Percentiles rank a stretch among this genome's conserved stretches.
These are phyloP conservation scores for Pantherophis guttatus DNA, from an alignment of 2,113 vertebrate species.

Conservation along the genomic window DNA sequence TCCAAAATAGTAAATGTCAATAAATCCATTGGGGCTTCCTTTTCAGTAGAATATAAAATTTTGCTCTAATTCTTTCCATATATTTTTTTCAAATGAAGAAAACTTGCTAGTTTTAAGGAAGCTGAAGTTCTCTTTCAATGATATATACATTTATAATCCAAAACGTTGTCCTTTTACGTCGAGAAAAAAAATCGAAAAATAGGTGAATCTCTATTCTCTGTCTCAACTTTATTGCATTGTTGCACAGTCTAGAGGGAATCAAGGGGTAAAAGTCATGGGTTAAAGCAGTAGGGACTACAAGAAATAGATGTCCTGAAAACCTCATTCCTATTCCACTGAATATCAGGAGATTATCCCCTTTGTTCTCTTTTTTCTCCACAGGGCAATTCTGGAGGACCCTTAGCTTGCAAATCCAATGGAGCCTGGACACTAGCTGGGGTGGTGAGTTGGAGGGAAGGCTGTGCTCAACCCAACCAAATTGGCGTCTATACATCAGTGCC, in stretches of 20 bases:
- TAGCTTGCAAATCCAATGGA: constrained; percentile 36
- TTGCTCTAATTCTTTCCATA: not conserved
- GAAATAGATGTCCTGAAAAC: not conserved
- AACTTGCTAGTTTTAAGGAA: not conserved
- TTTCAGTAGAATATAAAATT: not conserved
- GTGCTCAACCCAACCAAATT: not conserved
- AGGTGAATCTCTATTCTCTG: too few relatives aligned
- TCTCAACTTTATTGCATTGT: not conserved
- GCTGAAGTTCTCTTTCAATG: not conserved
- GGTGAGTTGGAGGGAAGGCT: constrained; percentile 50
- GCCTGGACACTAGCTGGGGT: constrained; percentile 56
- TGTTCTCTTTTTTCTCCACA: constrained; percentile 18
- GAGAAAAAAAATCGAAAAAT: too few relatives aligned
- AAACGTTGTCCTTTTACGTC: too few relatives aligned
- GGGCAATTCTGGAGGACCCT: constrained; percentile 60
- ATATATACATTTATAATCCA: not conserved
- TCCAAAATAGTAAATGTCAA: not conserved
- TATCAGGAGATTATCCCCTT: not conserved
- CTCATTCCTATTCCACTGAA: not conserved
- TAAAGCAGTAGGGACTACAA: not conserved
- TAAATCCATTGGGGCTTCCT: not conserved
- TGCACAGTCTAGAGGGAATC: not conserved
- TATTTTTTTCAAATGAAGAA: not conserved
- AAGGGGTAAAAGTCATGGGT: not conserved
- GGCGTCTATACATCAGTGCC: constrained; percentile 44